These are phyloP conservation scores for Gastrophysa polygoni DNA, from an alignment of 2,888 invertebrate species.

Conservation along the genomic window DNA sequence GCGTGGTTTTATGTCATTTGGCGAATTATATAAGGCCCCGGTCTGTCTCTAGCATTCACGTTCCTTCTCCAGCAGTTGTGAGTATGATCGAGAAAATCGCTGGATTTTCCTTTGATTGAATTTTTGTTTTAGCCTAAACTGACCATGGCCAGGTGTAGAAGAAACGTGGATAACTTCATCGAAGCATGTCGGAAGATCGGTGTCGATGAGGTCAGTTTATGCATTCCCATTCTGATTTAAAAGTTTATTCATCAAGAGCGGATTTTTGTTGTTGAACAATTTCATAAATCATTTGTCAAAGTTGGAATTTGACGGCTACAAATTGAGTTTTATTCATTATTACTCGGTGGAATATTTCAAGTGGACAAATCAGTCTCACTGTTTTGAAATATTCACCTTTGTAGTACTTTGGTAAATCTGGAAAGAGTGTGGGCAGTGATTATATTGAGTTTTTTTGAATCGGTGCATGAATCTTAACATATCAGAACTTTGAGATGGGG, in stretches of 20 bases:
- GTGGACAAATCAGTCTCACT: too few relatives aligned
- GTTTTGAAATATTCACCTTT: too few relatives aligned
- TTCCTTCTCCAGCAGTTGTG: constrained; percentile 91
- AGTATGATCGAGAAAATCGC: constrained; percentile 50
- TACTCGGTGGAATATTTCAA: too few relatives aligned
- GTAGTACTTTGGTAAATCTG: too few relatives aligned
- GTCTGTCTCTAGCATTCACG: constrained; percentile 92
- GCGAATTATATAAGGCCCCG: constrained; percentile 92
- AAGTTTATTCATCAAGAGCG: too few relatives aligned
- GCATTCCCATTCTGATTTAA: neutral
- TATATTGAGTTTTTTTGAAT: too few relatives aligned
- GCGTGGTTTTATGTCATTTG: constrained; percentile 92
- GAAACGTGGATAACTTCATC: constrained; percentile 94
- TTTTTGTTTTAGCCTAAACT: constrained; percentile 79
- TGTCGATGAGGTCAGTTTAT: constrained; percentile 84
- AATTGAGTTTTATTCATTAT: too few relatives aligned
- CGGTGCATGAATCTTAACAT: too few relatives aligned
- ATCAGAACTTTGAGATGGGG: too few relatives aligned
- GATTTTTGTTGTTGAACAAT: neutral
- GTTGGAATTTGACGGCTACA: too few relatives aligned
- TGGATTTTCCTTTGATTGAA: neutral
- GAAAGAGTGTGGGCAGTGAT: too few relatives aligned
- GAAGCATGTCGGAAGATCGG: constrained; percentile 94
- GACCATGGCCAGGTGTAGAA: constrained; percentile 91
- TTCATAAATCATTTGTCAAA: too few relatives aligned